Conservation (phyloP, 2,888 invertebrate species). For the Silvanus unidentatus region DNA sequence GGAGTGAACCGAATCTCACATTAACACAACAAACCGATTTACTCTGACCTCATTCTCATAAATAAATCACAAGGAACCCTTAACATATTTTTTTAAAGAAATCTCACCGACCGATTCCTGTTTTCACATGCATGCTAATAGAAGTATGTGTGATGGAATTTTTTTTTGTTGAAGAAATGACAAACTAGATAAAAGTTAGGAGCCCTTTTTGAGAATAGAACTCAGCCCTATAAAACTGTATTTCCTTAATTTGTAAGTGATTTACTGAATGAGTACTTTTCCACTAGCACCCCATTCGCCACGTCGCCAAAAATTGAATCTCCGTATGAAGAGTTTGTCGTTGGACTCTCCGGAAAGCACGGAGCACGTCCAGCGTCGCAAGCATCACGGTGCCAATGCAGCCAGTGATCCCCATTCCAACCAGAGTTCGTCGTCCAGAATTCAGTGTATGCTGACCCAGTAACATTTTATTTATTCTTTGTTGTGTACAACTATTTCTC, state of each 20-base stretch:
- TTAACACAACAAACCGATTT: no score
- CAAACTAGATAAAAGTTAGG: no score
- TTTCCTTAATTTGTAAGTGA: no score
- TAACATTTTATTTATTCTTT: no score
- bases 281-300: conserved; percentile 86
- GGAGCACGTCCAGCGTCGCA: conserved; percentile 71
- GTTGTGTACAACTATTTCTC: neutral
- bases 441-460: conserved; percentile 51
- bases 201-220: no score
- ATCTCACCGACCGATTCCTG: no score
- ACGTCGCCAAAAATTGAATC: conserved; percentile 89
- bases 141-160: neutral
- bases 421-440: conserved; percentile 54
- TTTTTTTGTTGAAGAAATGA: neutral
- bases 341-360: conserved; percentile 93
- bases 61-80: no score
- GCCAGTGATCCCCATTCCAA: conserved; percentile 48
- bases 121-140: neutral
- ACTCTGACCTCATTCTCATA: no score
- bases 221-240: no score
- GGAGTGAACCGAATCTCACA: no score
- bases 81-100: no score
- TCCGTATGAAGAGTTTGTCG: conserved; percentile 96
- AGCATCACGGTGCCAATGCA: conserved; percentile 47
- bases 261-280: conserved; percentile 2